Evolutionary conservation across 2,888 invertebrate genomes (phyloP).

Genomic region (Drosophila mayaguana): DNA sequence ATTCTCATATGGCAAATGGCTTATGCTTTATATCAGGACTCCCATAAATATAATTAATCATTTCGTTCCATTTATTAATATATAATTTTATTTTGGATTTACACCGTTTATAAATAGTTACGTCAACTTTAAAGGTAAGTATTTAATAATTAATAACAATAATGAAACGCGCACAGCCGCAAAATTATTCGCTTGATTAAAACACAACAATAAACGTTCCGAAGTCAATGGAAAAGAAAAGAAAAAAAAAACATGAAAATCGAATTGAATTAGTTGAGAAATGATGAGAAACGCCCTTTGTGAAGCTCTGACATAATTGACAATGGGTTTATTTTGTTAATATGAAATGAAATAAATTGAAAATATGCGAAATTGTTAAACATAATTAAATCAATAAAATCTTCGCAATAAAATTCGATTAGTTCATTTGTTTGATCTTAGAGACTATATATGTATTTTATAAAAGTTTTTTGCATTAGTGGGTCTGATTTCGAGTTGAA

Average conservation of each 20-base stretch:
- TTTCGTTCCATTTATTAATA: conserved; percentile 29
- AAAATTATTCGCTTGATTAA: conserved; percentile 25
- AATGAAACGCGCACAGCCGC: conserved; percentile 3
- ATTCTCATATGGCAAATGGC: no score
- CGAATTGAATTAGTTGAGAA: conserved; percentile 8
- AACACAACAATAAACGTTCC: conserved; percentile 23
- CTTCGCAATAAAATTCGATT: conserved; percentile 3
- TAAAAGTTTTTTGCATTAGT: conserved; percentile 48
- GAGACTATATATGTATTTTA: conserved; percentile 50
- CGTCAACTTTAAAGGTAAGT: conserved; percentile 24
- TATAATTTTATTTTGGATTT: conserved; percentile 40
- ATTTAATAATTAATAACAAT: conserved; percentile 22
- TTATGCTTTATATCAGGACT: no score
- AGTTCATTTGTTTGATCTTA: conserved; percentile 36
- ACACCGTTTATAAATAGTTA: conserved; percentile 18
- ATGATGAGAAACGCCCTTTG: conserved; percentile 9
- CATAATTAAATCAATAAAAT: not conserved
- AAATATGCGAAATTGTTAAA: not conserved
- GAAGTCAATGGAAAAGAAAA: conserved; percentile 10
- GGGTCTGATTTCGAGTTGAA: conserved; percentile 51
- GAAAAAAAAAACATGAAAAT: conserved; percentile 6
- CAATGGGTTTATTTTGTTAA: conserved; percentile 32
- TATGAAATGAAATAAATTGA: not conserved
- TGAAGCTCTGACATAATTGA: conserved; percentile 58
- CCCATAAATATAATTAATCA: not conserved